Base-by-base conservation (phyloP, 2,113 vertebrate species). In the Eleginops maclovinus region DNA sequence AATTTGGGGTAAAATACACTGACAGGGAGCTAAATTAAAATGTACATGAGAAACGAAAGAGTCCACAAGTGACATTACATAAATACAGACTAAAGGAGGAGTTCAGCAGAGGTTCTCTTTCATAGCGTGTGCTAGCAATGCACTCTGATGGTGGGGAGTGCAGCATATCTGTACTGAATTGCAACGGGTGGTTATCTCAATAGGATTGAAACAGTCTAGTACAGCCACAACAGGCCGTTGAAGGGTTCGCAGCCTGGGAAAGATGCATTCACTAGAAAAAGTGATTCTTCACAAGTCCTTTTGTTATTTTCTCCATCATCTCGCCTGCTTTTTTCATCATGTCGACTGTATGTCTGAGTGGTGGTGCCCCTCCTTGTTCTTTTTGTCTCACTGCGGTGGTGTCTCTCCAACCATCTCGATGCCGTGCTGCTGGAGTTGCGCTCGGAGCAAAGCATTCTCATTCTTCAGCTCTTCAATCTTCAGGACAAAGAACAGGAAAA, bases 381-480 rank as follows among this genome's bases (percentile, higher is more conserved):
- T 28, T 54, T 31, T 28, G 67, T 1, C 47, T 94, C 93, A 97
- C 91, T 96, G 96, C 54, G 95, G 93, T 1, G 94, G 69, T 0
- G 93, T 83, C 69, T 96, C 95, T 58, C 95, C 93, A 43, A 96
- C 94, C 22, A 93, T 85, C 77, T 96, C 95, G 17, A 96, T 95
- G 90, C 95, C 95, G 59, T 95, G 95, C 82, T 96, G 96, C 92
- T 96, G 96, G 71, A 97, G 93, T 84, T 96, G 96, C 0, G 95
- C 94, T 53, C 95, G 91, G 12, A 98, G 95, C 77, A 96, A 81
- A 13, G 95, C 93, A 0, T 97, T 97, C 88, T 97, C 96, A 0
- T 95, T 96, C 93, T 97, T 97, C 89, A 97, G 93, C 86, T 97
- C 96, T 86, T 96, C 96, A 0, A 98, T 94, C 97, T 98, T 89